These are phyloP conservation scores for Stramonita haemastoma DNA, from an alignment of 2,888 invertebrate species.

Conservation along the genomic window DNA sequence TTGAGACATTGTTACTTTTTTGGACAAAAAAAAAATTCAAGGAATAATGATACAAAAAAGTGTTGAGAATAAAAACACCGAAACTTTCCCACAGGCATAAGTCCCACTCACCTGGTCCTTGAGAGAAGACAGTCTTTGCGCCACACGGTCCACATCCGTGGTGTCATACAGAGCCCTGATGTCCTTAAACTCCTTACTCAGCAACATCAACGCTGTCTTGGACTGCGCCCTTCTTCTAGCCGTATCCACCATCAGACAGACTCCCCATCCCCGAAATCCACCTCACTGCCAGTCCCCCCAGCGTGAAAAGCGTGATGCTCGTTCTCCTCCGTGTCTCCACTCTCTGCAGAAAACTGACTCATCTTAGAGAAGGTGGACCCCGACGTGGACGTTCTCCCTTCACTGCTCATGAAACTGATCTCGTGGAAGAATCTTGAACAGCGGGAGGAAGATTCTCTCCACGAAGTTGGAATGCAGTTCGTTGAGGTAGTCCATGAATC, in stretches of 20 bases:
- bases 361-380: slow-evolving; percentile 58
- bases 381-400: slow-evolving; percentile 56
- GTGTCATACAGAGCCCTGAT: slow-evolving; percentile 68
- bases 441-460: slow-evolving; percentile 63
- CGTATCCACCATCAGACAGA: slow-evolving; percentile 47
- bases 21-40: too few species aligned
- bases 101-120: slow-evolving; percentile 53
- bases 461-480: slow-evolving; percentile 63
- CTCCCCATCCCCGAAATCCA: slow-evolving; percentile 49
- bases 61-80: neutral
- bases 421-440: slow-evolving; percentile 67
- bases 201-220: slow-evolving; percentile 59
- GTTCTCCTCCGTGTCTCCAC: slow-evolving; percentile 54
- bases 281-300: slow-evolving; percentile 45
- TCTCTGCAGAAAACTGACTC: slow-evolving; percentile 58
- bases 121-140: slow-evolving; percentile 61
- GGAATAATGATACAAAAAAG: neutral
- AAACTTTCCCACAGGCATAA: neutral
- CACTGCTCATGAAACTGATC: slow-evolving; percentile 51
- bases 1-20: neutral
- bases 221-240: slow-evolving; percentile 58
- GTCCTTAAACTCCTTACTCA: slow-evolving; percentile 64
- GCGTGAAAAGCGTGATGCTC: slow-evolving; percentile 44
- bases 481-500: slow-evolving; percentile 64
- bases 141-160: slow-evolving; percentile 63